These are phyloP conservation scores for Trichoplax adhaerens DNA, from an alignment of 37 sponge, comb jelly and placozoan genomes.

Conservation along the genomic window DNA sequence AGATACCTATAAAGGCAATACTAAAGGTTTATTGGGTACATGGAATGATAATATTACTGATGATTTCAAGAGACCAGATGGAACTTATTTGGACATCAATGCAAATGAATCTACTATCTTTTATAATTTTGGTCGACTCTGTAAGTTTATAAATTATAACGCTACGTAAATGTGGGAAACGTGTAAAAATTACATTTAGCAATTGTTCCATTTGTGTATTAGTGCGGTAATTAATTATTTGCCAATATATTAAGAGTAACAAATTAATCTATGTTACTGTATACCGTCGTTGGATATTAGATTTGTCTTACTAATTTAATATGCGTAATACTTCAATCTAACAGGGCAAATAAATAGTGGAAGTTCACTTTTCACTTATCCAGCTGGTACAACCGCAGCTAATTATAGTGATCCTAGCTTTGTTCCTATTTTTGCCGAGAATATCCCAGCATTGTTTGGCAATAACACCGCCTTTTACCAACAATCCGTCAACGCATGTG, in stretches of 20 bases:
- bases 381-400: not conserved
- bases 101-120: conserved; percentile 6
- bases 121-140: conserved; percentile 11
- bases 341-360: conserved; percentile 4
- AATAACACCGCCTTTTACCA: no score
- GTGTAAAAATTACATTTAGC: no score
- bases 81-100: not conserved
- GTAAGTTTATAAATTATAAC: not conserved
- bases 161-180: no score
- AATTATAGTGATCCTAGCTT: not conserved
- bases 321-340: not conserved
- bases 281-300: no score
- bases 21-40: conserved; percentile 8
- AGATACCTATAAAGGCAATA: conserved; percentile 2
- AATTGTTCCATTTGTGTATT: no score
- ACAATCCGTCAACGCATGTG: not conserved
- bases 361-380: conserved; percentile 3
- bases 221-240: no score
- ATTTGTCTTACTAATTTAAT: no score
- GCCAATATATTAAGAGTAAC: no score
- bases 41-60: conserved; percentile 15
- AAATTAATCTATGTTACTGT: no score
- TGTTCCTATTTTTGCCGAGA: conserved; percentile 4
- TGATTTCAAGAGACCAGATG: conserved; percentile 5
- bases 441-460: not conserved